Percentiles rank a stretch among this genome's conserved stretches.
These are phyloP conservation scores for Neotragus pygmaeus DNA, from an alignment of 2,113 vertebrate species.

Conservation along the genomic window DNA sequence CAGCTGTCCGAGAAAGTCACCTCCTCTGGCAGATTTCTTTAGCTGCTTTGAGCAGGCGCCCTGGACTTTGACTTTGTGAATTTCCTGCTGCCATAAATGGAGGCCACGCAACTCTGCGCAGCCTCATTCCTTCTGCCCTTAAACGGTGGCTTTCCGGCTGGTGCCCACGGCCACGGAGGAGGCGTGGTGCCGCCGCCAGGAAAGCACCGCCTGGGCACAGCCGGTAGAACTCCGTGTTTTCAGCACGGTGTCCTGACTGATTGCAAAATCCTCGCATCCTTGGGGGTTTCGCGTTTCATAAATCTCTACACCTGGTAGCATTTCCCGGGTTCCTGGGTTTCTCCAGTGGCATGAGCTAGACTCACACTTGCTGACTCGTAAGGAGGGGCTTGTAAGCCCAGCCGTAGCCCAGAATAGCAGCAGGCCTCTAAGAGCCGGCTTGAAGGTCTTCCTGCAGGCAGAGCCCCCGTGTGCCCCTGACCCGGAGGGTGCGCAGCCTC, in stretches of 20 bases:
- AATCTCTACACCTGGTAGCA: neutral
- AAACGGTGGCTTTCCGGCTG: neutral
- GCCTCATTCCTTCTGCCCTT: neutral
- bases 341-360: neutral
- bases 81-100: neutral
- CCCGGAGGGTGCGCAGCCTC: neutral
- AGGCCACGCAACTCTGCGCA: neutral
- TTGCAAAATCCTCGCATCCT: neutral
- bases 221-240: neutral
- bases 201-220: neutral
- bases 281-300: neutral
- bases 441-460: neutral
- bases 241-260: neutral
- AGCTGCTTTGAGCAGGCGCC: neutral
- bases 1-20: neutral
- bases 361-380: neutral
- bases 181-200: neutral
- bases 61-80: neutral
- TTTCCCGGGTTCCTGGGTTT: neutral
- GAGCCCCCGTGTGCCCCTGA: neutral
- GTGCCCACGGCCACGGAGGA: neutral
- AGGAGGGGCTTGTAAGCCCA: neutral
- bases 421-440: neutral
- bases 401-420: neutral
- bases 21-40: neutral